Evolutionary conservation across 2,113 vertebrate species (phyloP).

Genomic region (Nanorana parkeri): DNA sequence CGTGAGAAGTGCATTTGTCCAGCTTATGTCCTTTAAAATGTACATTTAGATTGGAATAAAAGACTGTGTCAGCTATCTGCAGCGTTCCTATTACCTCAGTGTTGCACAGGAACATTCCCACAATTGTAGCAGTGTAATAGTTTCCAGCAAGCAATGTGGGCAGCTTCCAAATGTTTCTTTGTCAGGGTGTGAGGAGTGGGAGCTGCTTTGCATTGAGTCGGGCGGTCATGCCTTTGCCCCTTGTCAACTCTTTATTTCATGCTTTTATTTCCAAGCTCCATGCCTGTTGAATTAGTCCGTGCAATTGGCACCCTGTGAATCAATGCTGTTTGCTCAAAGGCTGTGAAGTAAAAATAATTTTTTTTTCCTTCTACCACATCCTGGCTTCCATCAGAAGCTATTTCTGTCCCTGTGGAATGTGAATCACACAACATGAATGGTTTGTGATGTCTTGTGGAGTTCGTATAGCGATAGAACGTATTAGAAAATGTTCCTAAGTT

Average conservation of each 20-base stretch:
- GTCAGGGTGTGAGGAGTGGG: slow-evolving; percentile 40
- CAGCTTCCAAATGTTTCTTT: slow-evolving; percentile 52
- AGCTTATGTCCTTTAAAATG: background rate
- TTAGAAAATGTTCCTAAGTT: background rate
- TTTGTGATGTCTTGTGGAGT: slow-evolving; percentile 18
- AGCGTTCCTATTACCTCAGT: slow-evolving; percentile 5
- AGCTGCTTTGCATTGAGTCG: slow-evolving; percentile 38
- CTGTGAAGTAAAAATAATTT: slow-evolving; percentile 25
- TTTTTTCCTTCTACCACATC: slow-evolving; percentile 45
- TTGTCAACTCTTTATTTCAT: slow-evolving; percentile 32
- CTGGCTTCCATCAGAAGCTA: slow-evolving; percentile 46
- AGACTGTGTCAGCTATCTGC: slow-evolving; percentile 2
- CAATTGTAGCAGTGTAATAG: slow-evolving; percentile 33
- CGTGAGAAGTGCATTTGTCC: background rate
- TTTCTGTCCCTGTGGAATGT: slow-evolving; percentile 44
- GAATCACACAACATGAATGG: slow-evolving; percentile 36
- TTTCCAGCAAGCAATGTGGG: slow-evolving; percentile 55
- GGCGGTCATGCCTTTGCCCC: slow-evolving; percentile 43
- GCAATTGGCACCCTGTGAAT: slow-evolving; percentile 14
- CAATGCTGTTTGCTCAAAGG: background rate
- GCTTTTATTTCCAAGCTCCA: slow-evolving; percentile 36
- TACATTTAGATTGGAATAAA: slow-evolving; percentile 17
- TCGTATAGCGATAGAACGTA: background rate
- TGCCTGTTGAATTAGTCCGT: slow-evolving; percentile 33
- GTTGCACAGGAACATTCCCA: slow-evolving; percentile 34